A percentile compares a stretch with the other conserved stretches of the same genome.
These are phyloP conservation scores for Sphaerophoria rueppellii DNA, from an alignment of 2,888 invertebrate species.

Conservation along the genomic window DNA sequence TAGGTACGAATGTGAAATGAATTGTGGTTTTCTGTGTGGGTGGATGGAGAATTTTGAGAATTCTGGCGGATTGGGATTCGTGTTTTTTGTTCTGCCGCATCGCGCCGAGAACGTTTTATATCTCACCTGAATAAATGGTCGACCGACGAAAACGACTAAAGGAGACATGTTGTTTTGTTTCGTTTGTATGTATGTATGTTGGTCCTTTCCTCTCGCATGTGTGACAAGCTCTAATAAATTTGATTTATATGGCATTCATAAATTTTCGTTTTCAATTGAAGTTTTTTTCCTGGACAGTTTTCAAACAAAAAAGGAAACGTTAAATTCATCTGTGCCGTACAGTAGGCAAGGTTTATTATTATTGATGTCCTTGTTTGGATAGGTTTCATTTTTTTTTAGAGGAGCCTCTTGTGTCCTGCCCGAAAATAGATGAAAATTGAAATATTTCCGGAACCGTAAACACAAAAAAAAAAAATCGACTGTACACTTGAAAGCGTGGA, in stretches of 20 bases:
- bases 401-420: not conserved
- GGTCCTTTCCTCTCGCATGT: constrained; percentile 3
- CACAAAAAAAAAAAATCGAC: too few species aligned
- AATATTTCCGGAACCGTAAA: constrained; percentile 8
- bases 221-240: constrained; percentile 54
- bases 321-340: not conserved
- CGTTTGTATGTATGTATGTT: not conserved
- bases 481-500: not conserved
- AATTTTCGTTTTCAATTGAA: constrained; percentile 62
- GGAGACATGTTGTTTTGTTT: not conserved
- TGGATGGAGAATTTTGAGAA: not conserved
- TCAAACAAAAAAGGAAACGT: not conserved
- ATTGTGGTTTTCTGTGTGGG: constrained; percentile 1
- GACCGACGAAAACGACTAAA: not conserved
- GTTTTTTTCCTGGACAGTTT: constrained; percentile 54
- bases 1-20: not conserved
- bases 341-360: not conserved
- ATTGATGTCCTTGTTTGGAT: constrained; percentile 21
- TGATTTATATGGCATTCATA: constrained; percentile 66
- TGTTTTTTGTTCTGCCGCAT: too few species aligned
- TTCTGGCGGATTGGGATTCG: not conserved
- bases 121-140: constrained; percentile 41
- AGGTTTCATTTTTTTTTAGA: not conserved
- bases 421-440: constrained; percentile 30
- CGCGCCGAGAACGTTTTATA: not conserved